Conservation (phyloP, 2,797 vertebrate genomes). For the Melanotaenia trifasciata region DNA sequence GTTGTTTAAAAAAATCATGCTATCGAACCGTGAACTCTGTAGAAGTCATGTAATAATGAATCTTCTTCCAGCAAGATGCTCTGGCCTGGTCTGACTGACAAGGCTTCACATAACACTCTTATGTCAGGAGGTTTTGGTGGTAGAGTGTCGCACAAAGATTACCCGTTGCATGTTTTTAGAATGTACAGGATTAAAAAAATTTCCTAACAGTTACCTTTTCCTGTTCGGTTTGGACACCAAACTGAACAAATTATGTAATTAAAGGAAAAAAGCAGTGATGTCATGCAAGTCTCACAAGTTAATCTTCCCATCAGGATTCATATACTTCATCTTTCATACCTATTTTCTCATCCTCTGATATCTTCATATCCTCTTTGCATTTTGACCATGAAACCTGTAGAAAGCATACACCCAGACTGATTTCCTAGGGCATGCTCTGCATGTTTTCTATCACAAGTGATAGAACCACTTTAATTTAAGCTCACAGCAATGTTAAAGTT, state of each 20-base stretch:
- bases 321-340: not conserved
- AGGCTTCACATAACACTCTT: too few relatives aligned
- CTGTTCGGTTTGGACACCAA: too few relatives aligned
- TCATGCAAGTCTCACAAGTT: not conserved
- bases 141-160: not conserved
- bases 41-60: too few relatives aligned
- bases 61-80: not conserved
- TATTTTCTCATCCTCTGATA: not conserved
- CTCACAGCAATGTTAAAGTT: conserved; percentile 46
- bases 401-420: conserved; percentile 14
- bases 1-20: not conserved
- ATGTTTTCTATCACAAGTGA: conserved; percentile 21
- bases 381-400: conserved; percentile 1
- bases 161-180: too few relatives aligned
- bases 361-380: conserved; percentile 15
- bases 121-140: too few relatives aligned
- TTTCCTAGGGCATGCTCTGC: conserved; percentile 13
- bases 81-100: too few relatives aligned
- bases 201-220: too few relatives aligned
- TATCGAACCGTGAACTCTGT: not conserved
- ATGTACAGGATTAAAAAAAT: too few relatives aligned
- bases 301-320: not conserved
- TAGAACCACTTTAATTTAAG: conserved; percentile 44
- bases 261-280: too few relatives aligned
- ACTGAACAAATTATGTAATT: too few relatives aligned